Evolutionary conservation across 2,888 invertebrate genomes (phyloP), one percentile per base, ranked within the genome.

Genomic region (Torymus aiolomorphi): DNA sequence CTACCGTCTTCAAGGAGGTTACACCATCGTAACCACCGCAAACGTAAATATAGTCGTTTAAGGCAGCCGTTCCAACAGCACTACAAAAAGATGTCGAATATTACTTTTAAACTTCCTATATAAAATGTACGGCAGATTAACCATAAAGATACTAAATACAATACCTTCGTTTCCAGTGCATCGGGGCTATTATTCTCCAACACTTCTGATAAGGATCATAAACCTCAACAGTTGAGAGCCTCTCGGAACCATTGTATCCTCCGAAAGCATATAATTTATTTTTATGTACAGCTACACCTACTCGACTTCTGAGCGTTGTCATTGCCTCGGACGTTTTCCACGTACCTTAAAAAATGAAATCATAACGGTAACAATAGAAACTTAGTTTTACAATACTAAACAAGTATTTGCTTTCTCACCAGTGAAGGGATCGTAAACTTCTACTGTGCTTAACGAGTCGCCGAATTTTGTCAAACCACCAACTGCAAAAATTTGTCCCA

Each of bases 11-110:
- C 13, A 97, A 91, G 13, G 96, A 96, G 0, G 95, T 94, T 5
- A 95, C 94, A 2, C 97, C 97, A 89, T 97, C 96, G 87, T 96
- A 97, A 1, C 97, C 97, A 2, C 95, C 95, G 88, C 95, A 96
- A 0, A 95, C 96, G 87, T 96, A 97, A 71, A 97, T 93, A 85
- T 94, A 93, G 86, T 95, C 95, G 83, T 95, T 94, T 42, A 96
- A 91, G 2, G 96, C 93, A 14, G 96, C 95, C 12, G 96, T 96
- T 18, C 97, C 97, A 1, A 97, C 93, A 81, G 95, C 95, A 90
- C 95, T 95, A 63, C 18, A 74, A 71, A 18, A 13, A 18, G 49
- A 3, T 20, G 51, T n/a, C 13, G 8, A 18, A n/a, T n/a, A 74
- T 14, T 8, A 65, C n/a, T 56, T 49, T 52, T 42, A 42, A 59